A percentile compares a stretch with the other conserved stretches of the same genome.
These are phyloP conservation scores for Dynastes hyllus DNA, from an alignment of 2,888 invertebrate species.

Conservation along the genomic window DNA sequence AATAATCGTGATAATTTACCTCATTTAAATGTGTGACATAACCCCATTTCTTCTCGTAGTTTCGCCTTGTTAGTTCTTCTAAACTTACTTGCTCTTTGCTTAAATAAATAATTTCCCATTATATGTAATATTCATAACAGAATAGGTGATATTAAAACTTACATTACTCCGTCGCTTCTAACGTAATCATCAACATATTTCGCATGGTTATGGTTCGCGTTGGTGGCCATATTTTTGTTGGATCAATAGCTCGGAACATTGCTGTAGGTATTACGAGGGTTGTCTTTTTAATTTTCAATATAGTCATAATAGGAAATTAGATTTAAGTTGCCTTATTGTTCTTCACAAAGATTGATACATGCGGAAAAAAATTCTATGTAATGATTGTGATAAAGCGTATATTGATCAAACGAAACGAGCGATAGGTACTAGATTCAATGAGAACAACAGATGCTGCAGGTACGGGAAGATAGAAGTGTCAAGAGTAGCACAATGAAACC, in stretches of 20 bases:
- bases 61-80: constrained; percentile 63
- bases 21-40: constrained; percentile 62
- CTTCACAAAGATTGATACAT: too few species aligned
- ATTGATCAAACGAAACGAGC: too few species aligned
- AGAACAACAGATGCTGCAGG: too few species aligned
- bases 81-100: constrained; percentile 66
- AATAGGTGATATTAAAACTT: constrained; percentile 41
- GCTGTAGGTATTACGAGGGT: background rate
- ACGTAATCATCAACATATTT: constrained; percentile 51
- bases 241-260: constrained; percentile 18
- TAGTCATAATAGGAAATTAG: too few species aligned
- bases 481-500: too few species aligned
- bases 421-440: too few species aligned
- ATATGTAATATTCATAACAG: background rate
- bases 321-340: too few species aligned
- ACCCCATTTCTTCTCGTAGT: constrained; percentile 66
- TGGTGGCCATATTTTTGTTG: background rate
- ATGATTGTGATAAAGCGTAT: too few species aligned
- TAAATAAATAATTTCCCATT: constrained; percentile 48
- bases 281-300: too few species aligned
- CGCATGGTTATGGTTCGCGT: background rate
- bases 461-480: too few species aligned
- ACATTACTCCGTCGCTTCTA: constrained; percentile 59
- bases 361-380: too few species aligned
- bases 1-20: constrained; percentile 56